Conservation (phyloP, 2,797 vertebrate species). For the Philypnodon macrostomus region DNA sequence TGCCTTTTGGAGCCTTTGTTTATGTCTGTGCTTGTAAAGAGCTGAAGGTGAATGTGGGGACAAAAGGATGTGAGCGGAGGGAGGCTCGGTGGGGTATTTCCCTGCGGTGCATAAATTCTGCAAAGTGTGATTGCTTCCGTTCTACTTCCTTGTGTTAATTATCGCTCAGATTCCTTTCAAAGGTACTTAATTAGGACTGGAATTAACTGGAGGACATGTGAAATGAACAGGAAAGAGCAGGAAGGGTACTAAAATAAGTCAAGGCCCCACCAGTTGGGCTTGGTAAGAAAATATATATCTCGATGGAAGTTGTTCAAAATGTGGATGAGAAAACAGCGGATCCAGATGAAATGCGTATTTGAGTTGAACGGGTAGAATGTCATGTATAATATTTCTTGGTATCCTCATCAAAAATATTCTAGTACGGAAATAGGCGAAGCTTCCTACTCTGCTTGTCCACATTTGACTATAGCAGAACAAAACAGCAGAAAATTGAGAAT, state of each 20-base stretch:
- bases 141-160: slow-evolving; percentile 73
- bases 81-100: slow-evolving; percentile 57
- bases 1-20: slow-evolving; percentile 25
- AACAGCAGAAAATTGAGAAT: too few species aligned
- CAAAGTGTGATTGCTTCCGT: slow-evolving; percentile 70
- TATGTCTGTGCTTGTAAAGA: slow-evolving; percentile 25
- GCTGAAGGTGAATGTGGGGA: slow-evolving; percentile 61
- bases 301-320: slow-evolving; percentile 20
- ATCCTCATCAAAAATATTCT: too few species aligned
- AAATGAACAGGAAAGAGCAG: slow-evolving; percentile 67
- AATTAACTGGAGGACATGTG: slow-evolving; percentile 75
- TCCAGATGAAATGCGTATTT: too few species aligned
- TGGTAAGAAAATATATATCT: slow-evolving; percentile 37
- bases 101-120: slow-evolving; percentile 69
- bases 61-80: slow-evolving; percentile 26
- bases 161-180: slow-evolving; percentile 70
- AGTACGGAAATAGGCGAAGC: too few species aligned
- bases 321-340: neutral
- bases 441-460: too few species aligned
- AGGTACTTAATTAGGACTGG: slow-evolving; percentile 73
- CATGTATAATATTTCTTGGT: too few species aligned
- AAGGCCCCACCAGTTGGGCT: slow-evolving; percentile 44
- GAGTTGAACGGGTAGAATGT: too few species aligned
- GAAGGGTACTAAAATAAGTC: slow-evolving; percentile 58
- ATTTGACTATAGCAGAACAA: too few species aligned